Evolutionary conservation across 1,140 invertebrate genomes (phyloP), one percentile per base, ranked within the genome.

Genomic region (Euglossa dilemma): DNA sequence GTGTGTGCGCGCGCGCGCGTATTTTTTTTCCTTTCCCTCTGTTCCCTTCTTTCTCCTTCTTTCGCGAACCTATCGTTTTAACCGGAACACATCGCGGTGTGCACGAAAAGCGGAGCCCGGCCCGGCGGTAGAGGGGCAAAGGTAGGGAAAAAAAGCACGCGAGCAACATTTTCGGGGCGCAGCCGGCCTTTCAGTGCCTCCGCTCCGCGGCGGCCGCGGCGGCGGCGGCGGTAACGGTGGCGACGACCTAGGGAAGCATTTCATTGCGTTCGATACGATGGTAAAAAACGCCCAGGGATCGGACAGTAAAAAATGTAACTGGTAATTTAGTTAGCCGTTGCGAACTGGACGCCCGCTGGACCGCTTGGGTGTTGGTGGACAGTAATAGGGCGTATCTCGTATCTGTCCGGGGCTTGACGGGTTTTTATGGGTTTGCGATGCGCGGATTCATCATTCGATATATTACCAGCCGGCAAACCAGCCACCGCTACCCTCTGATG

Each of bases 261-360:
- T 93, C 91, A 92, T 92, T 90, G 91, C 91, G 90, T 91, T 92
- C 92, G 90, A 92, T 92, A 92, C 87, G 88, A 86, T 82, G 86
- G 89, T 92, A 92, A 93, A 92, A 92, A 93, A 92, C 88, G 91
- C 86, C 88, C 90, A 90, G 88, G 90, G 88, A 92, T 92, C 88
- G 90, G 93, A 93, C 92, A 94, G 92, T 93, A 94, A 94, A 93
- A 93, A 93, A 93, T 93, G 92, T 94, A 94, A 93, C 93, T 93
- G 93, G 93, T 93, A 93, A 94, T 94, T 93, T 93, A 93, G 93
- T 94, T 93, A 94, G 92, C 92, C 91, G 90, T 92, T 92, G 91
- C 90, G 90, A 91, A 91, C 90, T 91, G 90, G 86, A 91, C 89
- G 89, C 87, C 20, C 85, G 89, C 78, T 85, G 87, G 86, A 57